Base-by-base conservation (phyloP, 2,888 invertebrate genomes). In the Tachystola acroxantha region DNA sequence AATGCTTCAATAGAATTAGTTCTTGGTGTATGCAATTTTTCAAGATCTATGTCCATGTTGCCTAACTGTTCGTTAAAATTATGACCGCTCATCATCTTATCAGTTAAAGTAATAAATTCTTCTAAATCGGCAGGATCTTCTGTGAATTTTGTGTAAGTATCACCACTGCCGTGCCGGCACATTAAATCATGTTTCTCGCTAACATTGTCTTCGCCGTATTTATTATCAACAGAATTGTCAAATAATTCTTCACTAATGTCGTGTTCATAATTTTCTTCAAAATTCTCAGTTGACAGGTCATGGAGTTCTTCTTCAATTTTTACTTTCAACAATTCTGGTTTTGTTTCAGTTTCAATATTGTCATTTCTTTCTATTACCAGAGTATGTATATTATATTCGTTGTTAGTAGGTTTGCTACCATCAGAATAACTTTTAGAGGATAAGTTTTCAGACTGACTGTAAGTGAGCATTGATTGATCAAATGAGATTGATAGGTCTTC, bases 71-170 rank as follows among this genome's bases (percentile, higher is more conserved):
- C 45, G 31, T 61, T 49, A 39, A 37, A 43, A 26, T 55, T 54
- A 25, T 70, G 57, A 33, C 51, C 53, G 39, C 46, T 62, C 31
- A 82, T 68, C 51, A 86, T 64, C 61, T 76, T 71, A 57, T 86
- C 78, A 27, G 86, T 86, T 28, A 85, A 48, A 40, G 57, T 73
- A 36, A 85, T 68, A 49, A 86, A 86, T 54, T 86, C 86, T 45
- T 84, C 78, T 45, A 86, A 66, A 48, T 81, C 79, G 9, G 63
- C 64, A 4, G 82, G 67, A 43, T 80, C 65, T 51, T 81, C 82
- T 7, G 78, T 75, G 42, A 80, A 82, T 57, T 86, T 86, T 22
- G 86, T 86, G 35, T 86, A 86, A 10, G 86, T 85, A 32, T 82
- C 82, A 27, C 85, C 76, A 51, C 85, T 86, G 2, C 82, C 80